Evolutionary conservation across 2,113 vertebrate species (phyloP), one percentile per base, ranked within the genome.

Genomic region (Gasterosteus aculeatus): DNA sequence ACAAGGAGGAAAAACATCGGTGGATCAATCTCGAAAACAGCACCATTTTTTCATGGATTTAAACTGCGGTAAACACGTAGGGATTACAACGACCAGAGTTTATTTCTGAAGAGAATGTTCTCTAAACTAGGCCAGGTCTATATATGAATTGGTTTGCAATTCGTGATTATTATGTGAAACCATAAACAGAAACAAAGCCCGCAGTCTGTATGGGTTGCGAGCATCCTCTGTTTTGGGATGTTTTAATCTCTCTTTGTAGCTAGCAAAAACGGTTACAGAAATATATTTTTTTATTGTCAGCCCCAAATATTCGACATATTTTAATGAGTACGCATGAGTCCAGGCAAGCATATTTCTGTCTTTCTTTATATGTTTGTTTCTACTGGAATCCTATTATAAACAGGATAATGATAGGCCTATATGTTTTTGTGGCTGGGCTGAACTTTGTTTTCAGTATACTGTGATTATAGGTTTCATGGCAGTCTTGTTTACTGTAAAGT

Each of bases 11-110:
- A 33, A 75, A 69, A 46, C 16, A 33, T 14, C 9, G 19, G 70
- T 31, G 41, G 41, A 42, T 2, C 9, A 51, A 67, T 41, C 15
- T 18, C 10, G 58, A 54, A 47, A 80, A 75, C 41, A 70, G 38
- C n/a, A 12, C 9, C 12, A 5, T 47, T 29, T 67, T 41, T 42
- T 18, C 26, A 64, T 44, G 66, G 16, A 63, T 15, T 10, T 41
- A 19, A 47, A 75, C 16, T 16, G 3, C 31, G 11, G 68, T 56
- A 26, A 35, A 72, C n/a, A 31, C 31, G 26, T 4, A 19, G 18
- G 41, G 12, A 35, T 61, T 10, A 51, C 7, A 58, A 14, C 29
- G 5, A 46, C 4, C 15, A 47, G 5, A 47, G 46, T 47, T 7
- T 47, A 47, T 18, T 47, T 18, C 4, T 35, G 2, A 10, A 7